phyloP scores from a whole-genome alignment of 53 echinoderm and acorn worm genomes.

The Glandiceps talaboti region DNA sequence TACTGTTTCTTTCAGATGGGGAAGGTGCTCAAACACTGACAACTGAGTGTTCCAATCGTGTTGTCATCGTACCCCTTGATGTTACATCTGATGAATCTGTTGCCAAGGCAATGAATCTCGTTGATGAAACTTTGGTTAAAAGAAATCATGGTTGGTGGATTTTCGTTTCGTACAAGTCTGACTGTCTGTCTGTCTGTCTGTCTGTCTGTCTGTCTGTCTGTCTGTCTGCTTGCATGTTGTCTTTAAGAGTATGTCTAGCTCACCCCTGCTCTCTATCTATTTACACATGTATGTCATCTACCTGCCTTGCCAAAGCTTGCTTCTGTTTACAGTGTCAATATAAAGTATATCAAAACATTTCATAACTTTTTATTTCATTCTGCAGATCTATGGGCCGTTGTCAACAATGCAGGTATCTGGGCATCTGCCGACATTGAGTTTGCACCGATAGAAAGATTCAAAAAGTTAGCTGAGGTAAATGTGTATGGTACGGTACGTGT shows the following conservation, averaged over 20 bases:
- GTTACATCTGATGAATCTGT: constrained; percentile 46
- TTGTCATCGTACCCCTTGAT: constrained; percentile 44
- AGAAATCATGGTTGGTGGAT: neutral
- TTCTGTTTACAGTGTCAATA: too few relatives aligned
- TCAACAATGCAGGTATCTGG: constrained; percentile 51
- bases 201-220: too few relatives aligned
- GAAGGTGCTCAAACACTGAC: constrained; percentile 20
- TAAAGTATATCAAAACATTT: too few relatives aligned
- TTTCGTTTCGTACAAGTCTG: too few relatives aligned
- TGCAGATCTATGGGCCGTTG: constrained; percentile 33
- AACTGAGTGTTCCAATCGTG: constrained; percentile 5
- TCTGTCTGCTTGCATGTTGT: too few relatives aligned
- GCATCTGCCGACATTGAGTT: constrained; percentile 23
- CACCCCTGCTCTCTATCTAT: too few relatives aligned
- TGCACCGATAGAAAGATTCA: constrained; percentile 14
- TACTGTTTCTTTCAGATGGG: too few relatives aligned
- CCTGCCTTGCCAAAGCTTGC: too few relatives aligned
- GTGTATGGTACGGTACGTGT: constrained; percentile 31
- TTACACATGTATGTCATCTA: too few relatives aligned
- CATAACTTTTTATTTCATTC: too few relatives aligned
- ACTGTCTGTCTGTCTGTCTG: too few relatives aligned
- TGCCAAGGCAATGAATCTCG: constrained; percentile 18
- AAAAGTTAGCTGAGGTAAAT: constrained; percentile 31
- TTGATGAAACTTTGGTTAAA: constrained; percentile 16
- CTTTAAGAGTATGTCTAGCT: too few relatives aligned